Conservation (phyloP, 2,888 invertebrate species). For the Microctonus brassicae region DNA sequence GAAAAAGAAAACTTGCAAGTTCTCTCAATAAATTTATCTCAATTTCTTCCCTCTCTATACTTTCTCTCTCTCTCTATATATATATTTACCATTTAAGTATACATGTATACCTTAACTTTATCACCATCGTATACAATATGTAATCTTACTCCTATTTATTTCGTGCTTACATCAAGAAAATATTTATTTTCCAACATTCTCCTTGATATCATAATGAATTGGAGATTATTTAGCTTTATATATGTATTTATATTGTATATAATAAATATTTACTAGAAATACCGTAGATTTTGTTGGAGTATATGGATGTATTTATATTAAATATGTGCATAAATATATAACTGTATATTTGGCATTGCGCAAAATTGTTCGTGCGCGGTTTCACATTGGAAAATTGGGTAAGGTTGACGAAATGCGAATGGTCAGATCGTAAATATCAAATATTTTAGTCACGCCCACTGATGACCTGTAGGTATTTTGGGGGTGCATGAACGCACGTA, state of each 20-base stretch:
- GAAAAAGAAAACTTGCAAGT: constrained; percentile 15
- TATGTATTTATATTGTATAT: no score
- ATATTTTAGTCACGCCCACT: constrained; percentile 26
- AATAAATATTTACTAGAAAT: neutral
- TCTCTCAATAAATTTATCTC: constrained; percentile 28
- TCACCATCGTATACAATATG: neutral
- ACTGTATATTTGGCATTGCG: neutral
- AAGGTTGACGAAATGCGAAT: neutral
- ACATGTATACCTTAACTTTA: constrained; percentile 17
- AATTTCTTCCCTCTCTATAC: neutral
- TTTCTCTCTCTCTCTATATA: neutral
- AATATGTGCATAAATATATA: no score
- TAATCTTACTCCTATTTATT: neutral
- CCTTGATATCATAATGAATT: neutral
- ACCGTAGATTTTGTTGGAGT: neutral
- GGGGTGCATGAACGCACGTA: neutral
- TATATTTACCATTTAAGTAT: neutral
- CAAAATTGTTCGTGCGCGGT: neutral
- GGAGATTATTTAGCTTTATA: no score
- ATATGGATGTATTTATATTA: neutral
- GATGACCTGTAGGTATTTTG: neutral
- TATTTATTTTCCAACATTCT: no score
- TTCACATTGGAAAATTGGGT: no score
- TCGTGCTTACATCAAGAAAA: neutral
- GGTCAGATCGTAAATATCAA: constrained; percentile 39